Percentiles rank a stretch among this genome's conserved stretches.
Conservation (phyloP, 2,888 invertebrate genomes). For the Dinocampus coccinellae region DNA sequence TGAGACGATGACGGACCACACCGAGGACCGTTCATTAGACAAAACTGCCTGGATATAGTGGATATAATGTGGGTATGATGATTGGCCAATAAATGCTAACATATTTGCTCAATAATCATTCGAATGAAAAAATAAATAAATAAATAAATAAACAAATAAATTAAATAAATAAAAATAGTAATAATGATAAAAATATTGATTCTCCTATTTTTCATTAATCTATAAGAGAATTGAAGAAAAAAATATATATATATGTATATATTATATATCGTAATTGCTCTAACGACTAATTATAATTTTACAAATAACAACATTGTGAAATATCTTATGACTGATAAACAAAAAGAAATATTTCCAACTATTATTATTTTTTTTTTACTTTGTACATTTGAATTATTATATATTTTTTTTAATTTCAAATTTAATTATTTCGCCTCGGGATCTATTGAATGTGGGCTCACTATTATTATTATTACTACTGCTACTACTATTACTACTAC, state of each 20-base stretch:
- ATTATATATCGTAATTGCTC: background rate
- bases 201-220: background rate
- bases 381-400: background rate
- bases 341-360: background rate
- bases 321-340: background rate
- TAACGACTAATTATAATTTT: background rate
- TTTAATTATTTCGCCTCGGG: background rate
- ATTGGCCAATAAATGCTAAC: constrained; percentile 5
- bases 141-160: too few relatives aligned
- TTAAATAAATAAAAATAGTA: too few relatives aligned
- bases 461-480: background rate
- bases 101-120: background rate
- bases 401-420: too few relatives aligned
- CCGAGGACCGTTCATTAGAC: constrained; percentile 26
- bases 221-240: background rate
- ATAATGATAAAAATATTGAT: too few relatives aligned
- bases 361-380: background rate
- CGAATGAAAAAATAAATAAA: too few relatives aligned
- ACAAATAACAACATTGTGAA: background rate
- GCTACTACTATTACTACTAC: background rate
- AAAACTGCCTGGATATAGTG: constrained; percentile 12
- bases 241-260: too few relatives aligned
- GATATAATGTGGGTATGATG: background rate
- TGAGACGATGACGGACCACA: constrained; percentile 47
- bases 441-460: background rate